Evolutionary conservation across 2,888 invertebrate genomes (phyloP), one percentile per base, ranked within the genome.

Genomic region (Nemotelus pantherinus): DNA sequence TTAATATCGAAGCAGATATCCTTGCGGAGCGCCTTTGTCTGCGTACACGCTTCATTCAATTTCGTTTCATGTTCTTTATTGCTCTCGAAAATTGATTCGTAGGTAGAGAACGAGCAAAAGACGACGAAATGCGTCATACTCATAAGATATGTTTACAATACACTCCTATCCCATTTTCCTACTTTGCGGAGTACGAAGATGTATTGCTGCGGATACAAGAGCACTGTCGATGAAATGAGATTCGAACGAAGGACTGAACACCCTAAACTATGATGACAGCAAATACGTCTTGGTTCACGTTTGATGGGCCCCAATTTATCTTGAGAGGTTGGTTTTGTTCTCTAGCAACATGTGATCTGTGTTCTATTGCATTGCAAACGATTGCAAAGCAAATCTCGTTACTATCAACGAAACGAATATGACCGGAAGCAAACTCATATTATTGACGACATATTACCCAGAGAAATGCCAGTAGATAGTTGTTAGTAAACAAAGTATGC

Each of bases 31-130:
- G n/a, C 10, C 65, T 75, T 75, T 75, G 75, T 75, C 63, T 75
- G 75, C 39, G 48, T 63, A 63, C 64, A 75, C 50, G 55, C 64
- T 41, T 44, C n/a, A 75, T 75, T 75, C 75, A 75, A 75, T 75
- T 75, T 75, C 75, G 41, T 74, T 74, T 74, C 74, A 75, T 75
- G 50, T 64, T 44, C 75, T 75, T 75, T 75, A 75, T 75, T 75
- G 75, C 65, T 44, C 43, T 75, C 75, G 50, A 45, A 75, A 75
- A 75, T 75, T 75, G 75, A 75, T 64, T 75, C 45, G 39, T 44
- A 64, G 45, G 50, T 63, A 44, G 43, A 45, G 3, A 9, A 10
- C 6, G 3, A 57, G 25, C 5, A 3, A 7, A 47, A 45, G 10
- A 45, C 44, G 47, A 45, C 65, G 71, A 57, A 43, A n/a, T 72